These are phyloP conservation scores for Trinorchestia longiramus DNA, from an alignment of 1,140 invertebrate species.

Conservation along the genomic window DNA sequence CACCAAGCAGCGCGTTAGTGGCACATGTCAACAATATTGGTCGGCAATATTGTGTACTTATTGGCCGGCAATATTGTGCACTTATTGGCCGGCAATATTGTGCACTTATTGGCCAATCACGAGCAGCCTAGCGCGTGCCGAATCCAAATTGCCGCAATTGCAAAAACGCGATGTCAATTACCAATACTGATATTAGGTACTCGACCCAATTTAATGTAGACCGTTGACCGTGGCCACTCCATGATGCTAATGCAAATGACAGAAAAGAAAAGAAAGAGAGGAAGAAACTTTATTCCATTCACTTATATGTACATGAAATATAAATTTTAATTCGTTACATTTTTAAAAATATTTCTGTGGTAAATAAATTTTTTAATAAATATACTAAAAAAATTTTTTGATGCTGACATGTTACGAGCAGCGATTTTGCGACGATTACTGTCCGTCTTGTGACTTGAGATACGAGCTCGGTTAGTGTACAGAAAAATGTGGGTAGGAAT, in stretches of 20 bases:
- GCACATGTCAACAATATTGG: slow-evolving; percentile 3
- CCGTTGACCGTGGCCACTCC: not conserved
- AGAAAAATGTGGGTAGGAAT: too few relatives aligned
- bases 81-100: not conserved
- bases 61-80: not conserved
- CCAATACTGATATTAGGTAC: not conserved
- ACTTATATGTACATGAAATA: too few relatives aligned
- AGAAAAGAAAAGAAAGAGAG: not conserved
- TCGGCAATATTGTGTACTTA: not conserved
- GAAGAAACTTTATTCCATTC: too few relatives aligned
- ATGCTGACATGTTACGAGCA: too few relatives aligned
- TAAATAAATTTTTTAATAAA: too few relatives aligned
- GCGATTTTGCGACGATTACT: too few relatives aligned
- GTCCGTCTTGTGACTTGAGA: too few relatives aligned
- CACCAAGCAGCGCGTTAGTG: not conserved
- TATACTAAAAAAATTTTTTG: too few relatives aligned
- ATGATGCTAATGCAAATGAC: not conserved
- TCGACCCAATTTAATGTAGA: not conserved
- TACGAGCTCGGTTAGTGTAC: too few relatives aligned
- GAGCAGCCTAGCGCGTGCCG: not conserved
- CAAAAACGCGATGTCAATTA: not conserved
- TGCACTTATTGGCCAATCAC: slow-evolving; percentile 29
- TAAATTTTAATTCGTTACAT: too few relatives aligned
- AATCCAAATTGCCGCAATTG: not conserved
- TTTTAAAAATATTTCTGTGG: too few relatives aligned